Percentiles rank a stretch among this genome's conserved stretches.
These are phyloP conservation scores for Otocyon megalotis DNA, from an alignment of 2,113 vertebrate species.

Conservation along the genomic window DNA sequence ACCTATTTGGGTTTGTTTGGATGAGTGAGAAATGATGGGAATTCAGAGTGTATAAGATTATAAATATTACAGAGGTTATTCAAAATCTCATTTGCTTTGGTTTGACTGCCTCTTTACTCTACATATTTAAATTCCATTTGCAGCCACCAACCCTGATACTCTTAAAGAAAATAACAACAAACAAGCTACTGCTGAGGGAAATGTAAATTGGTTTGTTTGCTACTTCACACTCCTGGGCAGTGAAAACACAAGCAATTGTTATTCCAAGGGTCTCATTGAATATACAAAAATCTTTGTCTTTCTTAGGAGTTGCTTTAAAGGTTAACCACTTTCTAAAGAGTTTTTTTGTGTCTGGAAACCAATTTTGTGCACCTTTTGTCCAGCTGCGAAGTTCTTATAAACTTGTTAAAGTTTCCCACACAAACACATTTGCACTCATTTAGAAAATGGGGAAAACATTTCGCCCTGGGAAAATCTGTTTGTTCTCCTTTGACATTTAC, in stretches of 20 bases:
- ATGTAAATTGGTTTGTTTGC: slow-evolving; percentile 78
- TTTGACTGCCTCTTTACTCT: slow-evolving; percentile 76
- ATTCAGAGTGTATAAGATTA: slow-evolving; percentile 76
- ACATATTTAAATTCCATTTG: slow-evolving; percentile 81
- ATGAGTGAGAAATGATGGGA: slow-evolving; percentile 73
- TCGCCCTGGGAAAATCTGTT: slow-evolving; percentile 48
- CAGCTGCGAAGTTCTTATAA: slow-evolving; percentile 52
- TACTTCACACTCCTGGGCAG: slow-evolving; percentile 71
- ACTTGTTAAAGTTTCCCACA: slow-evolving; percentile 60
- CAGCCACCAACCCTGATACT: slow-evolving; percentile 66
- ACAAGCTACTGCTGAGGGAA: slow-evolving; percentile 73
- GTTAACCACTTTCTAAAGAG: slow-evolving; percentile 75
- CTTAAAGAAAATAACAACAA: slow-evolving; percentile 80
- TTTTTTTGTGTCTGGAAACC: slow-evolving; percentile 73
- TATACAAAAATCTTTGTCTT: slow-evolving; percentile 75
- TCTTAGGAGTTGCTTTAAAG: slow-evolving; percentile 74
- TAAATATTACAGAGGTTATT: slow-evolving; percentile 83
- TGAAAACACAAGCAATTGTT: slow-evolving; percentile 70
- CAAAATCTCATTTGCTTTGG: slow-evolving; percentile 80
- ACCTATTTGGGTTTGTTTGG: slow-evolving; percentile 68
- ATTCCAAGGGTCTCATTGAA: slow-evolving; percentile 72
- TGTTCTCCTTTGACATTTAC: slow-evolving; percentile 47
- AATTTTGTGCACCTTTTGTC: slow-evolving; percentile 60
- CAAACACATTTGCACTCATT: slow-evolving; percentile 58
- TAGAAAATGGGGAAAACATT: slow-evolving; percentile 46